phyloP scores from a whole-genome alignment of 2,888 invertebrate genomes.

The Bimastos eiseni region DNA sequence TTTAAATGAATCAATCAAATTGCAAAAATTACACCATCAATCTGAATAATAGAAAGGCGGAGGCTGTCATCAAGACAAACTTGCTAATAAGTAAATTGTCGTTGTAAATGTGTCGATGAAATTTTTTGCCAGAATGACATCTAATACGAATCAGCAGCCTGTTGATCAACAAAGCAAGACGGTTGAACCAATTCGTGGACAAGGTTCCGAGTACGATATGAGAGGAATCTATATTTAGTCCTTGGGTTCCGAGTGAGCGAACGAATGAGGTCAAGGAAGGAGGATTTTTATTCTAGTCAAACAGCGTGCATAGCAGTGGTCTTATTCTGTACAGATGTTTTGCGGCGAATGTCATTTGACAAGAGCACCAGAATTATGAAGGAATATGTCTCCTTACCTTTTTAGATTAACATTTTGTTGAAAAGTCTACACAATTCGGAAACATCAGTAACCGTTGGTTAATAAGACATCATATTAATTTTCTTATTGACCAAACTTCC shows the following conservation, averaged over 20 bases:
- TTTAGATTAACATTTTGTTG: not conserved
- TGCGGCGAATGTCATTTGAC: not conserved
- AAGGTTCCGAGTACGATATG: not conserved
- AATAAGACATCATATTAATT: not conserved
- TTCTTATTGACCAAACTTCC: not conserved
- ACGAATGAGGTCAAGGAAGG: not conserved
- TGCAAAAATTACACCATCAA: not conserved
- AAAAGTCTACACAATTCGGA: not conserved
- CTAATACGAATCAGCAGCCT: not conserved
- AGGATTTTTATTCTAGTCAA: not conserved
- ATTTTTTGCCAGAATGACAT: not conserved
- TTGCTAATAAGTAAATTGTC: not conserved
- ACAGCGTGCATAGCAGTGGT: not conserved
- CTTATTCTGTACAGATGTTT: not conserved
- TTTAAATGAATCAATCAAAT: too few relatives aligned
- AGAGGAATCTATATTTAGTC: too few relatives aligned
- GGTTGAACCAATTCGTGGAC: not conserved
- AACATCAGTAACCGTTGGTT: not conserved
- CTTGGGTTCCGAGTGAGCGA: too few relatives aligned
- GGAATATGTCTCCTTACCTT: not conserved
- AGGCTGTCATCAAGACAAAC: not conserved
- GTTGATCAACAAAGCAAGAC: not conserved
- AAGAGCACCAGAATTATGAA: not conserved
- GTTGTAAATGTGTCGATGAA: too few relatives aligned
- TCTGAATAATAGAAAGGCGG: not conserved